Base-by-base conservation (phyloP, 2,797 vertebrate genomes). In the Xenops minutus region DNA sequence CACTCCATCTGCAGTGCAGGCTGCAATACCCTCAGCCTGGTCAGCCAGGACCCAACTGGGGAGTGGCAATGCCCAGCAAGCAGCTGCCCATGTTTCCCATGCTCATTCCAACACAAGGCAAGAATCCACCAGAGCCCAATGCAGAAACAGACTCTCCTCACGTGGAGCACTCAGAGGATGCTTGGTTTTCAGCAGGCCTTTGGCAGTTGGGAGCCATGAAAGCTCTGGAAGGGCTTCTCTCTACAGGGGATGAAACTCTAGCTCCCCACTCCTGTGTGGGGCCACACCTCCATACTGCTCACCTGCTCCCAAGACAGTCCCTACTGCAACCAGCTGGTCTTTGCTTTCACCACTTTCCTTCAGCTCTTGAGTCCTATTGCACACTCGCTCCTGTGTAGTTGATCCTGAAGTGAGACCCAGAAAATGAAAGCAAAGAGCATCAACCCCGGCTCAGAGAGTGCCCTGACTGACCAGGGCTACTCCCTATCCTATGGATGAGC, bases 121-220 rank as follows among this genome's bases (percentile, higher is more conserved):
- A 81, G 63, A 77, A 41, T 23, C 41, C 44, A 55, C 32, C 34
- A 54, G 34, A 32, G 34, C 29, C 29, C 39, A 52, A 3, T 1
- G 2, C 43, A 63, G n/a, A 61, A 75, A 61, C 5, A 48, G 16
- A 19, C 21, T 30, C 48, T 67, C 39, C 59, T 54, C 44, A 43
- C 2, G 0, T 4, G 36, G 17, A n/a, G n/a, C 10, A 13, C 14
- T 37, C 34, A 49, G 36, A 55, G 23, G 30, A 54, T 2, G 1
- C 46, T 37, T 26, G 19, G n/a, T 26, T 80, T 79, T 55, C 73
- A 75, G 46, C 32, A 77, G 61, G 34, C 29, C 49, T 82, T 54
- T 32, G 29, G 27, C 77, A 64, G 34, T 22, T 8, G 9, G 44
- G 34, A 78, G 55, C 44, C 32, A 44, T 10, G 41, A 64, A 80